Percentiles rank a stretch among this genome's conserved stretches.
These are phyloP conservation scores for Ochotona curzoniae DNA, from an alignment of 2,113 vertebrate species.

Conservation along the genomic window DNA sequence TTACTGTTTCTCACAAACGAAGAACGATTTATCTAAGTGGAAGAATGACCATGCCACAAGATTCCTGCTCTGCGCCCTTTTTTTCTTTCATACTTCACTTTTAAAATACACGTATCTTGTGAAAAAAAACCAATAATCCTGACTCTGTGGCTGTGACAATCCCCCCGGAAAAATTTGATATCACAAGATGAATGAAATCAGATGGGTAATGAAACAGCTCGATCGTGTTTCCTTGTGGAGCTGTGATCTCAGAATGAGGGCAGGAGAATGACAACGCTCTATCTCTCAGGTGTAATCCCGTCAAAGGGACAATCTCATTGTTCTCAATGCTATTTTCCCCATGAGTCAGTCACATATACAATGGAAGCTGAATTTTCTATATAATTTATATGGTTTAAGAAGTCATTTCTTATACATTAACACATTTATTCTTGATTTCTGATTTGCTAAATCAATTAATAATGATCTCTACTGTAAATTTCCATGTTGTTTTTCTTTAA, in stretches of 20 bases:
- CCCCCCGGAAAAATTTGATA: background rate
- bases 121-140: background rate
- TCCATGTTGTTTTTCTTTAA: background rate
- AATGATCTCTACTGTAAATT: background rate
- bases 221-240: background rate
- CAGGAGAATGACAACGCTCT: background rate
- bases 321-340: background rate
- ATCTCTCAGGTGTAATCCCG: background rate
- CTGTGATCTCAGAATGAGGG: background rate
- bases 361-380: background rate
- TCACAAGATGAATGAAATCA: background rate
- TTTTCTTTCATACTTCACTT: background rate
- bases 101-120: background rate
- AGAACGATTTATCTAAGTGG: background rate
- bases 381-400: background rate
- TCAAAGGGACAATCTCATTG: background rate
- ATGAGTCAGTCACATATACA: background rate
- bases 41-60: background rate
- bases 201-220: background rate
- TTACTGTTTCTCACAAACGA: background rate
- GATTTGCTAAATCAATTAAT: background rate
- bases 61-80: background rate
- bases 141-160: background rate
- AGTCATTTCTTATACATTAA: background rate
- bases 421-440: background rate